Conservation (phyloP, 2,888 invertebrate species). For the Boloria euphrosyne region DNA sequence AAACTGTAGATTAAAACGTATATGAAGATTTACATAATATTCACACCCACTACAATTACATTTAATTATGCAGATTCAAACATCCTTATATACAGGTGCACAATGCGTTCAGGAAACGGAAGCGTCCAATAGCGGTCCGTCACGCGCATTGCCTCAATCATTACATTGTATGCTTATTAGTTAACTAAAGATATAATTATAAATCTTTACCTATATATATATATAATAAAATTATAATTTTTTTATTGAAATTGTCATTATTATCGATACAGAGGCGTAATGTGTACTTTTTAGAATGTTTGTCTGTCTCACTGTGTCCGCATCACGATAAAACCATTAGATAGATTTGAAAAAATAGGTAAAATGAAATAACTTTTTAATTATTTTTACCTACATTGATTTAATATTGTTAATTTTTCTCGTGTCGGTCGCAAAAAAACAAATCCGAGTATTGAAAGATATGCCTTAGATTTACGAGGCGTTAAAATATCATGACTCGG, state of each 20-base stretch:
- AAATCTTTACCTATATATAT: too few relatives aligned
- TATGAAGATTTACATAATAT: constrained; percentile 14
- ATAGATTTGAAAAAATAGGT: too few relatives aligned
- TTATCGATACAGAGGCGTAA: too few relatives aligned
- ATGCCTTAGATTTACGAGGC: constrained; percentile 45
- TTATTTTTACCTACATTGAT: too few relatives aligned
- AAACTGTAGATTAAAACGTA: not conserved
- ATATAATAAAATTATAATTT: too few relatives aligned
- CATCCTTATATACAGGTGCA: constrained; percentile 60
- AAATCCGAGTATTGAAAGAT: constrained; percentile 40
- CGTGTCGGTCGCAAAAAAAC: constrained; percentile 5
- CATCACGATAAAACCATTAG: too few relatives aligned
- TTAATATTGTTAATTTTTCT: too few relatives aligned
- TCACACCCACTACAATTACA: constrained; percentile 26
- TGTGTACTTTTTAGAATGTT: too few relatives aligned
- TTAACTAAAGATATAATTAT: constrained; percentile 20
- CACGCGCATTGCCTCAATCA: constrained; percentile 54
- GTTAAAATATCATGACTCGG: constrained; percentile 49
- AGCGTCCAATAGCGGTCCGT: constrained; percentile 66
- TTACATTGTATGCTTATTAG: constrained; percentile 27
- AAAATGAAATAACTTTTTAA: too few relatives aligned
- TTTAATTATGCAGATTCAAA: constrained; percentile 46
- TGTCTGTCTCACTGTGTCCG: too few relatives aligned
- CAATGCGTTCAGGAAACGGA: constrained; percentile 73
- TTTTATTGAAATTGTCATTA: too few relatives aligned